Conservation (phyloP, 2,888 invertebrate species). For the Dusona sp. region DNA sequence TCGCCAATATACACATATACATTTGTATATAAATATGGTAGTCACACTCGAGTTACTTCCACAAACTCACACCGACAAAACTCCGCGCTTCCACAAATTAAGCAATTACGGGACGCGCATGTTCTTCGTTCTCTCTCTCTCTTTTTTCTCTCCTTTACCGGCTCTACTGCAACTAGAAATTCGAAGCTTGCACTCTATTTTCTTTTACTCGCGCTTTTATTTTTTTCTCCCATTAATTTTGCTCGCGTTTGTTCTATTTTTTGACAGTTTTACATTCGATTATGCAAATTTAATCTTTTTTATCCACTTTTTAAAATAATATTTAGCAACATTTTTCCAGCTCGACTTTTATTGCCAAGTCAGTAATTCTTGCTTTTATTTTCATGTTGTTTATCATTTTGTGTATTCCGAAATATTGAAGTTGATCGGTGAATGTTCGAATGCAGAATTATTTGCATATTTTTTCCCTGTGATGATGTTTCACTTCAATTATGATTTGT, state of each 20-base stretch:
- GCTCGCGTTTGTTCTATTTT: constrained; percentile 28
- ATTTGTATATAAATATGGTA: constrained; percentile 26
- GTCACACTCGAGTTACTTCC: constrained; percentile 54
- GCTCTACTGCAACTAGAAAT: constrained; percentile 50
- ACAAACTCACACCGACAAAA: constrained; percentile 60
- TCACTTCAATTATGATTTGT: no score
- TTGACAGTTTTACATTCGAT: constrained; percentile 25
- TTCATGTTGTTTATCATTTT: no score
- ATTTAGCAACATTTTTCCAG: constrained; percentile 41
- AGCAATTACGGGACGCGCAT: constrained; percentile 81
- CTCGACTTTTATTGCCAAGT: not conserved
- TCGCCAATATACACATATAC: not conserved
- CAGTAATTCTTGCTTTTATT: not conserved
- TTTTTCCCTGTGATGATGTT: no score
- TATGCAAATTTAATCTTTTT: not conserved
- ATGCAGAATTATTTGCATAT: no score
- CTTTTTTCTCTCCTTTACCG: constrained; percentile 9
- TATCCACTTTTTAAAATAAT: constrained; percentile 45
- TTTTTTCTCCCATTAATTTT: not conserved
- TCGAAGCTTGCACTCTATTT: constrained; percentile 46
- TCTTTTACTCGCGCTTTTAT: constrained; percentile 19
- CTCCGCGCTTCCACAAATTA: constrained; percentile 82
- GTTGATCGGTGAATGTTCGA: not conserved
- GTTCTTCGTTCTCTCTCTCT: constrained; percentile 58
- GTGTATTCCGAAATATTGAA: not conserved